phyloP scores from a whole-genome alignment of 30 jellyfish, hydroid and myxozoan genomes.

The Aurelia aurita region DNA sequence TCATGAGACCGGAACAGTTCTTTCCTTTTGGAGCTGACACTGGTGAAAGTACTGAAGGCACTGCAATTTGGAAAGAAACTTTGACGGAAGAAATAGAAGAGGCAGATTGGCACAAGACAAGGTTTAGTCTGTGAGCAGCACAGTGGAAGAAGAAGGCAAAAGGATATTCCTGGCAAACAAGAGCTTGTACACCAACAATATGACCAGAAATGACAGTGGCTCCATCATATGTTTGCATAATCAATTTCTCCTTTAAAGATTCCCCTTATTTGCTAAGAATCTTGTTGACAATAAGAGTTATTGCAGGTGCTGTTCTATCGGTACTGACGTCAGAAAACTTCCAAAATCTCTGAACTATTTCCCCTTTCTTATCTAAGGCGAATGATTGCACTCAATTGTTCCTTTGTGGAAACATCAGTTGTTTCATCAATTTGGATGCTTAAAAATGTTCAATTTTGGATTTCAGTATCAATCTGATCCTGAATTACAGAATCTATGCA shows the following conservation, averaged over 20 bases:
- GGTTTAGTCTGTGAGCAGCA: too few species aligned
- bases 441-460: slow-evolving; percentile 10
- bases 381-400: slow-evolving; percentile 51
- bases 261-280: slow-evolving; percentile 12
- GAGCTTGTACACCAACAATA: slow-evolving; percentile 52
- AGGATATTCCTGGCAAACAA: slow-evolving; percentile 45
- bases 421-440: slow-evolving; percentile 49
- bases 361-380: slow-evolving; percentile 47
- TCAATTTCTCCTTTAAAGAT: slow-evolving; percentile 35
- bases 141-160: slow-evolving; percentile 41
- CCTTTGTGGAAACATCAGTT: slow-evolving; percentile 50
- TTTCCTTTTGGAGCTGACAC: background rate
- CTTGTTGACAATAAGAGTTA: slow-evolving; percentile 19
- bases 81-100: slow-evolving; percentile 32
- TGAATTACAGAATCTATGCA: too few species aligned
- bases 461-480: too few species aligned
- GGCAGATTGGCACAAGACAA: slow-evolving; percentile 60
- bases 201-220: slow-evolving; percentile 57
- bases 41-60: slow-evolving; percentile 58
- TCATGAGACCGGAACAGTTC: slow-evolving; percentile 11
- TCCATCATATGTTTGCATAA: slow-evolving; percentile 68
- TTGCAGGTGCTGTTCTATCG: too few species aligned
- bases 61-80: slow-evolving; percentile 64
- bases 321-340: slow-evolving; percentile 48
- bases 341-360: slow-evolving; percentile 36